Conservation (phyloP, 92 coral and sea anemone species). For the Phenganax subtilis region DNA sequence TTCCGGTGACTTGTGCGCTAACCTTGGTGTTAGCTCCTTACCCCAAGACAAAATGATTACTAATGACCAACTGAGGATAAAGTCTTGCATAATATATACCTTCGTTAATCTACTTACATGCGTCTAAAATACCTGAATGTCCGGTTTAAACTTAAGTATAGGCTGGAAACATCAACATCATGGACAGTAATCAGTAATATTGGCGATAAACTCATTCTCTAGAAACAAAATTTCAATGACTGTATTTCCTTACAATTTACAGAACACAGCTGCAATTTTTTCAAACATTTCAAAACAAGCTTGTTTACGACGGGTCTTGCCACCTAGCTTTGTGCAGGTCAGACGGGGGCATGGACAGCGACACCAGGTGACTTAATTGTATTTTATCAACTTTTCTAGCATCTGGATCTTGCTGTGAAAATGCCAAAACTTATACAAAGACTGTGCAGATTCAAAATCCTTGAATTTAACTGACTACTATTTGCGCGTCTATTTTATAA, state of each 20-base stretch:
- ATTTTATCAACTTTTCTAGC: not conserved
- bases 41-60: not conserved
- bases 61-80: not conserved
- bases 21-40: not conserved
- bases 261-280: not conserved
- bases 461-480: too few relatives aligned
- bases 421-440: not conserved
- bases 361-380: constrained; percentile 5
- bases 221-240: not conserved
- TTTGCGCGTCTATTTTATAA: too few relatives aligned
- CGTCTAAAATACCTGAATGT: constrained; percentile 1
- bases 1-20: not conserved
- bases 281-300: not conserved
- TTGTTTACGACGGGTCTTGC: not conserved
- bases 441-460: too few relatives aligned
- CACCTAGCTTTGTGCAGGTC: not conserved
- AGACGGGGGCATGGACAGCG: not conserved
- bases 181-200: not conserved
- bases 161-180: not conserved
- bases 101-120: not conserved
- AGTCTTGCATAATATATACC: not conserved
- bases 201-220: not conserved
- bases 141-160: not conserved
- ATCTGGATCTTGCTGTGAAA: not conserved
- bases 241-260: not conserved